phyloP scores from a whole-genome alignment of 1,140 invertebrate genomes.

The Globodera rostochiensis region DNA sequence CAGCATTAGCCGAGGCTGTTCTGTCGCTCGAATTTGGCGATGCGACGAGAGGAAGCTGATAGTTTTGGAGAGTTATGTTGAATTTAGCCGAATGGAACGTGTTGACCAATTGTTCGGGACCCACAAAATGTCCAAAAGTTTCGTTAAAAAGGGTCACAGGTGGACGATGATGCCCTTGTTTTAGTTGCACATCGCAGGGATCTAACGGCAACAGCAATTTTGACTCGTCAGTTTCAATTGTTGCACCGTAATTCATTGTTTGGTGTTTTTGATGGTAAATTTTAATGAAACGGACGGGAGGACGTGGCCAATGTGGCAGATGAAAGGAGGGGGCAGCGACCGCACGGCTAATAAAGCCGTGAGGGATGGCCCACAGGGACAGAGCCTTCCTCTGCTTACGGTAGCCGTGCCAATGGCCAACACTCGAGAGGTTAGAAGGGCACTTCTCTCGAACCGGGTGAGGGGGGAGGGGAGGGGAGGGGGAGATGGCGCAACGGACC shows the following conservation, averaged over 20 bases:
- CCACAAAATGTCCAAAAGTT: not conserved
- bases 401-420: constrained; percentile 14
- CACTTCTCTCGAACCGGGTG: not conserved
- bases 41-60: not conserved
- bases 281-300: not conserved
- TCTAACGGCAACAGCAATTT: not conserved
- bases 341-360: not conserved
- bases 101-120: not conserved
- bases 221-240: not conserved
- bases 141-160: not conserved
- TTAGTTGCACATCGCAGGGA: not conserved
- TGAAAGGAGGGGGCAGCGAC: not conserved
- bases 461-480: not conserved
- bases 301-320: not conserved
- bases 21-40: not conserved
- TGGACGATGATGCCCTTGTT: not conserved
- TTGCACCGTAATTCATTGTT: constrained; percentile 1
- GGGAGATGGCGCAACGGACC: constrained; percentile 5
- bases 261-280: not conserved
- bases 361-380: not conserved
- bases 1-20: not conserved
- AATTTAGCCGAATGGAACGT: not conserved
- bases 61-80: not conserved
- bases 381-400: not conserved
- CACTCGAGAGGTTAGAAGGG: not conserved